A percentile compares a stretch with the other conserved stretches of the same genome.
These are phyloP conservation scores for Trichonephila inaurata DNA, from an alignment of 1,140 invertebrate genomes.

Conservation along the genomic window DNA sequence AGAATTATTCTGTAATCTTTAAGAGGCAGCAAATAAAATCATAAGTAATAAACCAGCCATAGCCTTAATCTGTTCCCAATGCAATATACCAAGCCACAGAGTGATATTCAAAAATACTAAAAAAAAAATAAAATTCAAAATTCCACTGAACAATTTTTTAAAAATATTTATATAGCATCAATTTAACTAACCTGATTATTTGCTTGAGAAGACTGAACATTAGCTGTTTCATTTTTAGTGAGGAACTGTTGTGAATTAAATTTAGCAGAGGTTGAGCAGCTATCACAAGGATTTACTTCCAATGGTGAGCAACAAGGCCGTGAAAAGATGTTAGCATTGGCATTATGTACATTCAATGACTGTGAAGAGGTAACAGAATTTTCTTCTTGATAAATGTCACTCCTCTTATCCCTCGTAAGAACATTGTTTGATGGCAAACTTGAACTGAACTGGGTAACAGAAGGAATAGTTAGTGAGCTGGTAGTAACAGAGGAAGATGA, in stretches of 20 bases:
- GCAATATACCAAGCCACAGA: too few species aligned
- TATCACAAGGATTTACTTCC: slow-evolving; percentile 41
- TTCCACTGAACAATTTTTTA: too few species aligned
- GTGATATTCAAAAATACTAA: too few species aligned
- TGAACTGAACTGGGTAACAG: not conserved
- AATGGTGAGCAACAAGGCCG: slow-evolving; percentile 19
- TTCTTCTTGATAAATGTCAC: not conserved
- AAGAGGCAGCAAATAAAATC: too few species aligned
- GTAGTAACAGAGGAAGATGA: not conserved
- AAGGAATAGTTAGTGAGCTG: not conserved
- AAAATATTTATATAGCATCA: not conserved
- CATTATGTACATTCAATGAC: not conserved
- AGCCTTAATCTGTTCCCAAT: too few species aligned
- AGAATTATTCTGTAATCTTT: too few species aligned
- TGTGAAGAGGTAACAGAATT: slow-evolving; percentile 6
- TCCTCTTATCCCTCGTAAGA: not conserved
- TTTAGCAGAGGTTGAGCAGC: not conserved
- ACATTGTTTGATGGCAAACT: not conserved
- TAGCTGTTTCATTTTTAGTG: not conserved
- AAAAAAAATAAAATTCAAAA: too few species aligned
- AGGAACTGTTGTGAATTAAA: not conserved
- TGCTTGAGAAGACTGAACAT: not conserved
- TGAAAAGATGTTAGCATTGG: too few species aligned
- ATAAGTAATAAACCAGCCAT: too few species aligned
- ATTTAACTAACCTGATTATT: slow-evolving; percentile 6